Base-by-base conservation (phyloP, 2,113 vertebrate genomes). In the Manacus vitellinus region DNA sequence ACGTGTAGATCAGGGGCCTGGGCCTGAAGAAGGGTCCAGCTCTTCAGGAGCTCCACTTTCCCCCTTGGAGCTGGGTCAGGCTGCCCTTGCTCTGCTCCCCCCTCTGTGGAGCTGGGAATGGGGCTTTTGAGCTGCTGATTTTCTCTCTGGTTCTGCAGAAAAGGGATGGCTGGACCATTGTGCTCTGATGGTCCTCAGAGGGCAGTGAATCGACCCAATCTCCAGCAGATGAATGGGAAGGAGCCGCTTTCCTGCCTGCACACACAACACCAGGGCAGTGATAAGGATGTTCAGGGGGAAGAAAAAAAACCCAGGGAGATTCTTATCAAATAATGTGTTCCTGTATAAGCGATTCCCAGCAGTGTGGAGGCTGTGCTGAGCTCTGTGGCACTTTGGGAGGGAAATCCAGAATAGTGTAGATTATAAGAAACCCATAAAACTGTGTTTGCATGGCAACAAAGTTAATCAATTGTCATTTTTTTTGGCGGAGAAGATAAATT, bases 101-200 rank as follows among this genome's bases (percentile, higher is more conserved):
- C 35, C 8, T 9, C 61, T 0, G 0, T 1, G 8, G 66, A 49
- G 78, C 3, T 59, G 67, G 58, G 47, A n/a, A 21, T 0, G 1
- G 43, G 47, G 22, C 21, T 68, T 71, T 19, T 0, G 16, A 47
- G 62, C 35, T 23, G 59, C 44, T n/a, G 0, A 33, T 30, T 78
- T 39, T 78, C 25, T 4, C 10, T 21, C 17, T 8, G 20, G 15
- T 4, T 8, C 59, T 55, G 65, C 51, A 85, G 84, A 19, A 63
- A 59, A 92, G 59, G 55, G 17, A 0, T 10, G 56, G 31, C 23
- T 6, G 39, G 33, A 3, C 33, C 19, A 1, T 4, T 31, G 47
- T 68, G 90, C 62, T 27, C 66, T 8, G 44, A 5, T 21, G 77
- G 16, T 8, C 28, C 68, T 80, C 23, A 0, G 0, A 41, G 91